Evolutionary conservation across 1,140 invertebrate species (phyloP).

Genomic region (Cotesia typhae): DNA sequence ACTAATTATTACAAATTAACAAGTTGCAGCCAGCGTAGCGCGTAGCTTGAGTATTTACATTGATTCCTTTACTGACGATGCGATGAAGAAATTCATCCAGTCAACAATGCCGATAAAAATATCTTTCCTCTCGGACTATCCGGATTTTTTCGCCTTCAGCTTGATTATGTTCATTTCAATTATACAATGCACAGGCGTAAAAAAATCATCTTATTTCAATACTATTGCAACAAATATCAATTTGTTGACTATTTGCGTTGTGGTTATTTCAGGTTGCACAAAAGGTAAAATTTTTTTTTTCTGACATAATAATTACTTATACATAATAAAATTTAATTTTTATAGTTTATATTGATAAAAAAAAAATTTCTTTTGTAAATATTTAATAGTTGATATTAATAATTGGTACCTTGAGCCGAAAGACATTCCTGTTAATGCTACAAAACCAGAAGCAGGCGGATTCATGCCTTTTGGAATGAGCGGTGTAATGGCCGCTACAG

Average conservation of each 20-base stretch:
- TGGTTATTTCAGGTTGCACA: conserved; percentile 72
- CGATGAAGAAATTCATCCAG: conserved; percentile 76
- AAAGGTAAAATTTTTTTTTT: conserved; percentile 7
- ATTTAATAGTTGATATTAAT: conserved; percentile 46
- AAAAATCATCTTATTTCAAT: conserved; percentile 88
- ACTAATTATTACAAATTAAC: background rate
- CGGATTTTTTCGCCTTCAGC: conserved; percentile 81
- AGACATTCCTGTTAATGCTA: conserved; percentile 67
- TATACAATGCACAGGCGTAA: conserved; percentile 83
- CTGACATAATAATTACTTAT: background rate
- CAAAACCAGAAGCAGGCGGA: conserved; percentile 73
- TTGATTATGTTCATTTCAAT: conserved; percentile 74
- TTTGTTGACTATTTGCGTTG: conserved; percentile 80
- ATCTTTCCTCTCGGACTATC: conserved; percentile 79
- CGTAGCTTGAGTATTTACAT: conserved; percentile 89
- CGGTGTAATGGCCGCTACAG: conserved; percentile 84
- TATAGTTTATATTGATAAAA: background rate
- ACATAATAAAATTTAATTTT: background rate
- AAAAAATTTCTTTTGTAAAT: too few relatives aligned
- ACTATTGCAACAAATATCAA: conserved; percentile 91
- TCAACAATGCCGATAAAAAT: conserved; percentile 70
- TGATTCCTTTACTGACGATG: conserved; percentile 79
- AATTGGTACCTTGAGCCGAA: conserved; percentile 75
- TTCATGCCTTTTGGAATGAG: conserved; percentile 85
- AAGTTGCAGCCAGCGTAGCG: conserved; percentile 89